Base-by-base conservation (phyloP, 2,113 vertebrate species). In the Numida meleagris region DNA sequence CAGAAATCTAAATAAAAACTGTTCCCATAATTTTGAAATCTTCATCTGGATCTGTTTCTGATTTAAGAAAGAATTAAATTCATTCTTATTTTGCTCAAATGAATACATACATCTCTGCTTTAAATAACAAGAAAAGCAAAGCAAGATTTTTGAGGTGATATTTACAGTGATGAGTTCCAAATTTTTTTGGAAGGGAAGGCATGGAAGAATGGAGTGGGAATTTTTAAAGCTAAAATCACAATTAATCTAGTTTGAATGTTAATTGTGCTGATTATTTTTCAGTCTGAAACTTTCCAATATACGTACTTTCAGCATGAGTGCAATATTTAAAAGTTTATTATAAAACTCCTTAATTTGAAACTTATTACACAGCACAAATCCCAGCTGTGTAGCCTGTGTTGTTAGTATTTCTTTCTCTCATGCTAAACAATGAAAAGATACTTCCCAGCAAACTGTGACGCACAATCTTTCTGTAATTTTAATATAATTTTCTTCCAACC, bases 21-120 rank as follows among this genome's bases (percentile, higher is more conserved):
- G 57, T 42, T 95, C 89, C 83, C 57, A 66, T 86, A 86, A 96
- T 95, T 96, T 63, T 80, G 42, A 96, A 95, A 86, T 93, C 40
- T 62, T 93, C 72, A 78, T 78, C 51, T 91, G 68, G 40, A 48
- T 93, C 90, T 97, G 95, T 73, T 97, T 96, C 70, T 93, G 43
- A 86, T 95, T 95, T 76, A 6, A 40, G 34, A 70, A 81, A 86
- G 88, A 76, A 84, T 12, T n/a, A 70, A 34, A 79, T 88, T 87
- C 38, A 80, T 91, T 93, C 77, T 95, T 85, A 63, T 93, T 96
- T 94, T 86, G 15, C 86, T 88, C 62, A 85, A 90, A 72, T 2
- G 6, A 90, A 33, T 75, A 90, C 70, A 91, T 92, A 78, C 24
- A 7, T 95, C 58, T 91, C 92, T 93, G 77, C 57, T 92, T 93